These are phyloP conservation scores for Cherax quadricarinatus DNA, from an alignment of 1,140 invertebrate species.

Conservation along the genomic window DNA sequence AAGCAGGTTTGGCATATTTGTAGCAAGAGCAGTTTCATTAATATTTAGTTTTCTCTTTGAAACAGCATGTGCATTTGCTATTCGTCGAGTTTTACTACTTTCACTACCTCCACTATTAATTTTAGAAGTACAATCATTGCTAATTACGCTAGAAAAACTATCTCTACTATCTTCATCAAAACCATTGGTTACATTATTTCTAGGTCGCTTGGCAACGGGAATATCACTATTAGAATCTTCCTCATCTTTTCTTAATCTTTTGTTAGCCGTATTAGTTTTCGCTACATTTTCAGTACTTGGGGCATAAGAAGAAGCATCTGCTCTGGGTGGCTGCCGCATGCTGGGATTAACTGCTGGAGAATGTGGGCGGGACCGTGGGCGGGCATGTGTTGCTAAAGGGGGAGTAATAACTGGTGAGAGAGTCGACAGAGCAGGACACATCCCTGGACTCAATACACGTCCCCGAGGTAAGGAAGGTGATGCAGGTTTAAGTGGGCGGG, in stretches of 20 bases:
- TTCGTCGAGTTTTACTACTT: slow-evolving; percentile 50
- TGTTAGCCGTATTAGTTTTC: slow-evolving; percentile 82
- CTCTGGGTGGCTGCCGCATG: slow-evolving; percentile 47
- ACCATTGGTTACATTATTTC: slow-evolving; percentile 72
- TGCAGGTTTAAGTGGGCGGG: slow-evolving; percentile 63
- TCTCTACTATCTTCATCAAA: slow-evolving; percentile 74
- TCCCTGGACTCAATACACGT: slow-evolving; percentile 49
- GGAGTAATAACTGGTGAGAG: slow-evolving; percentile 61
- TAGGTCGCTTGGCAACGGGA: slow-evolving; percentile 71
- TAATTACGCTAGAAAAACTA: slow-evolving; percentile 73
- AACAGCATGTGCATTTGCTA: slow-evolving; percentile 36
- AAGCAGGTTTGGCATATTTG: slow-evolving; percentile 49
- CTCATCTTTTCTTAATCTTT: slow-evolving; percentile 81
- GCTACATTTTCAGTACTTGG: slow-evolving; percentile 77
- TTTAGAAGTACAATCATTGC: slow-evolving; percentile 64
- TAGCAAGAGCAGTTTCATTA: slow-evolving; percentile 10
- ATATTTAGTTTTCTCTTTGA: slow-evolving; percentile 51
- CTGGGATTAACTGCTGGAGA: slow-evolving; percentile 52
- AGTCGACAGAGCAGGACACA: slow-evolving; percentile 33
- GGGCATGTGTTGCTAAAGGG: slow-evolving; percentile 50
- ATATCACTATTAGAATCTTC: slow-evolving; percentile 73
- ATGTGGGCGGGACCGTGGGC: slow-evolving; percentile 53
- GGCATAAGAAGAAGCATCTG: slow-evolving; percentile 64
- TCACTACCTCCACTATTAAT: slow-evolving; percentile 56
- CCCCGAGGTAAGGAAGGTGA: slow-evolving; percentile 62